These are phyloP conservation scores for Lagria hirta DNA, from an alignment of 2,888 invertebrate species.

Conservation along the genomic window DNA sequence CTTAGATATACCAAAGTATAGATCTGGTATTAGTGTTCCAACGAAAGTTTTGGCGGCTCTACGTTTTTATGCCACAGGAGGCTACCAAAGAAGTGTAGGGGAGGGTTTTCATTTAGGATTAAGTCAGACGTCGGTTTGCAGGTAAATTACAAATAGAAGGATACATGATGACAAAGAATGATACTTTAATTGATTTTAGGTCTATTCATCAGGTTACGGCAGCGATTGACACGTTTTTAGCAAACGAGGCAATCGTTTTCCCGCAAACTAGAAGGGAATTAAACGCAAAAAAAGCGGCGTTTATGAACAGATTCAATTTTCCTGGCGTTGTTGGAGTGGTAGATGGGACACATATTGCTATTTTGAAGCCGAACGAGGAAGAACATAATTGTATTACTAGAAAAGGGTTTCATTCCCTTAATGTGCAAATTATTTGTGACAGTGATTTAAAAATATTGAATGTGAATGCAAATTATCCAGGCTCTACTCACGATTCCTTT, in stretches of 20 bases:
- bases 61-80: conserved; percentile 19
- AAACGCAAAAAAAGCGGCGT: conserved; percentile 3
- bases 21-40: not conserved
- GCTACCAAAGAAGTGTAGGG: conserved; percentile 20
- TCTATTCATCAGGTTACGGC: conserved; percentile 11
- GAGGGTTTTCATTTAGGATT: conserved; percentile 14
- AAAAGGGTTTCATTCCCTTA: conserved; percentile 20
- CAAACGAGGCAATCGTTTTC: conserved; percentile 2
- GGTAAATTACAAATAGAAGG: too few relatives aligned
- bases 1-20: not conserved
- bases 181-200: conserved; percentile 2
- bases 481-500: conserved; percentile 17
- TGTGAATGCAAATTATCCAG: conserved; percentile 12
- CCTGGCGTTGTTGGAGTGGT: conserved; percentile 11
- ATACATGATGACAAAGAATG: conserved; percentile 1
- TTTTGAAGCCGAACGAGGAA: conserved; percentile 14
- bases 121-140: conserved; percentile 13
- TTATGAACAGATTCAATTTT: conserved; percentile 9
- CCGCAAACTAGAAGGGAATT: not conserved
- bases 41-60: conserved; percentile 16
- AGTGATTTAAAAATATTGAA: conserved; percentile 6
- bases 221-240: too few relatives aligned
- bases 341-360: conserved; percentile 12
- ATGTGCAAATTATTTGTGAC: conserved; percentile 21
- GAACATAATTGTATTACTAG: conserved; percentile 21